Percentiles rank a stretch among this genome's conserved stretches.
Conservation (phyloP, 2,113 vertebrate species). For the Oryzias melastigma region DNA sequence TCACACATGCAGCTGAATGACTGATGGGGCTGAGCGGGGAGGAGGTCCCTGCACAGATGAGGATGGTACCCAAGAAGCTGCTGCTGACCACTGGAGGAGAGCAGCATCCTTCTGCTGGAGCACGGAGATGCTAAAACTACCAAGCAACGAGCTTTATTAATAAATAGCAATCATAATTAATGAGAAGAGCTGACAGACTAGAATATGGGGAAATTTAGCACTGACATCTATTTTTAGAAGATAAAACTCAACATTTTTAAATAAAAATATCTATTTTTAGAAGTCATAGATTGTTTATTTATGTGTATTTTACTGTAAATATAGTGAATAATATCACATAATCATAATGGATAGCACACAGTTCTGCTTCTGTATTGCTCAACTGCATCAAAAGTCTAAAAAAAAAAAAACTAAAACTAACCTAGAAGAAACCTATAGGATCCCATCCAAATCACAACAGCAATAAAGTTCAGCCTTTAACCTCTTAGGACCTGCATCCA, state of each 20-base stretch:
- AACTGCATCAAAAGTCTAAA: neutral
- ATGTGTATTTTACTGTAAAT: too few species aligned
- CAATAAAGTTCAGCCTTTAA: too few species aligned
- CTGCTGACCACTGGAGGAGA: slow-evolving; percentile 32
- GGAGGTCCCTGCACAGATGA: slow-evolving; percentile 35
- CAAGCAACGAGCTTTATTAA: neutral
- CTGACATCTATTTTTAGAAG: too few species aligned
- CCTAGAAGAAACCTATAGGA: neutral
- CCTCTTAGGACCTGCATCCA: too few species aligned
- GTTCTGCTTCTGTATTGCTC: neutral
- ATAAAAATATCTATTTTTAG: too few species aligned
- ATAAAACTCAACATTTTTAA: too few species aligned
- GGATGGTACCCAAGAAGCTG: slow-evolving; percentile 45
- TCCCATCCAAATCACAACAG: too few species aligned
- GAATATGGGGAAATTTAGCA: too few species aligned
- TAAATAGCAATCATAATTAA: too few species aligned
- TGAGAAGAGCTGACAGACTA: too few species aligned
- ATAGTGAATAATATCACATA: too few species aligned
- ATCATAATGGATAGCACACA: neutral
- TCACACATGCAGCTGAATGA: slow-evolving; percentile 45
- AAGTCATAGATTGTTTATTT: too few species aligned
- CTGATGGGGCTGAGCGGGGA: slow-evolving; percentile 53
- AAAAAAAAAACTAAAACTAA: neutral
- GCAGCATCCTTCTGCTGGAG: neutral
- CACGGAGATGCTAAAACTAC: neutral